Evolutionary conservation across 2,797 vertebrate species (phyloP), one percentile per base, ranked within the genome.

Genomic region (Acanthurus lineatus): DNA sequence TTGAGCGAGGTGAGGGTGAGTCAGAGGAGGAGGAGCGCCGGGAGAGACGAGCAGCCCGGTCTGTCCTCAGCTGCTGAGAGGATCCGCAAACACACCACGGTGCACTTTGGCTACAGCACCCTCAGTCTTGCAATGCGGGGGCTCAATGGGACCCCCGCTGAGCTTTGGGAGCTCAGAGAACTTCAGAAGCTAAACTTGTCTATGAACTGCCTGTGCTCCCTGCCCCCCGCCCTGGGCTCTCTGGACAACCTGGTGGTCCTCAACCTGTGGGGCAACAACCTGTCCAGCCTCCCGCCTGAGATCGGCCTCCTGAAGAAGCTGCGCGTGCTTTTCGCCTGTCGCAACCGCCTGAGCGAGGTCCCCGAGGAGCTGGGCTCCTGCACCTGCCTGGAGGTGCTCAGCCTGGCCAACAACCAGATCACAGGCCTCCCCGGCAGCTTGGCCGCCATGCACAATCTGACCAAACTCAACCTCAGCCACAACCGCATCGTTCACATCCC

Each of bases 131-230:
- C 97, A 73, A 97, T 97, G 93, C 96, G 95, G 64, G 96, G 96
- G 40, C 95, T 98, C 74, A 94, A 94, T 0, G 94, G 96, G 68
- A 68, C 94, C 0, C 98, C 98, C 0, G 89, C 93, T 2, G 97
- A 97, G 77, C 88, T 98, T 58, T 99, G 97, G 97, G 95, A 97
- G 82, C 93, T 99, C 85, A 79, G 93, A 0, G 97, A 98, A 79
- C 92, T 99, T 56, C 96, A 98, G 90, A 99, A 98, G 81, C 95
- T 99, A 76, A 99, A 98, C 82, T 89, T 99, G 79, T 98, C 98
- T 19, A 95, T 95, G 82, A 99, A 99, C 84, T 95, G 91, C 52
- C 91, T 99, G 69, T 82, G 91, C 60, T 65, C 74, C 4, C 90
- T 99, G 59, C 96, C 97, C 3, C 89, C 97, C 0, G 92, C 92